A percentile compares a stretch with the other conserved stretches of the same genome.
phyloP scores from a whole-genome alignment of 1,140 invertebrate genomes.

The Samia ricini region DNA sequence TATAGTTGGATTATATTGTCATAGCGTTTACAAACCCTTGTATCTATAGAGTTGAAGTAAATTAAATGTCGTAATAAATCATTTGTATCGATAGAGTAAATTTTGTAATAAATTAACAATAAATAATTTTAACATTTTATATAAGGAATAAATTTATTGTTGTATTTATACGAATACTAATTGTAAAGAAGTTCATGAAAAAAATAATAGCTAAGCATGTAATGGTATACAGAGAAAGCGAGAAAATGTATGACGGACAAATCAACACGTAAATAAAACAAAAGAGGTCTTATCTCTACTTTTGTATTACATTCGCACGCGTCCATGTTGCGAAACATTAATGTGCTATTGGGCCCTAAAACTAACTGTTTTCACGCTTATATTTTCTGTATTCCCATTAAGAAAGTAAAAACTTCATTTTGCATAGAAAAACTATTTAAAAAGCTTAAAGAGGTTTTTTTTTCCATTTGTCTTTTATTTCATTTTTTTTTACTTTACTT shows the following conservation, averaged over 20 bases:
- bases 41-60: too few species aligned
- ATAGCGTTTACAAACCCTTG: too few species aligned
- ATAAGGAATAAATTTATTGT: too few species aligned
- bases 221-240: not conserved
- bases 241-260: not conserved
- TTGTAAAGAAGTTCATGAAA: not conserved
- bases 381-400: not conserved
- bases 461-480: not conserved
- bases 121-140: too few species aligned
- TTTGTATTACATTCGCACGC: slow-evolving; percentile 37
- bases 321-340: slow-evolving; percentile 33
- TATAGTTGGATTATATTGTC: too few species aligned
- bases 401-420: not conserved
- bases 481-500: not conserved
- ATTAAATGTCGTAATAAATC: too few species aligned
- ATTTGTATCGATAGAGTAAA: too few species aligned
- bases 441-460: not conserved
- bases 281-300: slow-evolving; percentile 27
- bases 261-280: slow-evolving; percentile 23
- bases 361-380: not conserved
- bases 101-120: too few species aligned
- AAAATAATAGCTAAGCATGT: not conserved
- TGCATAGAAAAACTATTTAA: not conserved
- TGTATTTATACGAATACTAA: too few species aligned
- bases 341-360: slow-evolving; percentile 20